Evolutionary conservation across 1,140 invertebrate genomes (phyloP).

Genomic region (Mya arenaria): DNA sequence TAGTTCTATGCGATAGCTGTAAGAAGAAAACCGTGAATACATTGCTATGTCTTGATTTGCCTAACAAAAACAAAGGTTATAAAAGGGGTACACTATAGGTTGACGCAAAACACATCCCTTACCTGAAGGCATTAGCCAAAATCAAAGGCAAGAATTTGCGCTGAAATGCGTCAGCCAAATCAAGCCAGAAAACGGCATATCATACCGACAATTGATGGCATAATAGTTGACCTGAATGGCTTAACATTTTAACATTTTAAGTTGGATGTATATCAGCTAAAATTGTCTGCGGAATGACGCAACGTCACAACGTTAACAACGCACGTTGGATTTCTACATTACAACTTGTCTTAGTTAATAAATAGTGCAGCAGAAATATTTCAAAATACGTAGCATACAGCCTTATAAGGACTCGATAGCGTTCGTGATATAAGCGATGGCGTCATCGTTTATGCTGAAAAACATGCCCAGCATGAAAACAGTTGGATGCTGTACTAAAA

Average conservation of each 20-base stretch:
- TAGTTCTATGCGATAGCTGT: too few species aligned
- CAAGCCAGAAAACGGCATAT: conserved; percentile 55
- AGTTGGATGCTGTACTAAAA: conserved; percentile 53
- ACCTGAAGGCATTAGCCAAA: conserved; percentile 62
- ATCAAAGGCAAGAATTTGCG: conserved; percentile 52
- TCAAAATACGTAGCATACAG: conserved; percentile 48
- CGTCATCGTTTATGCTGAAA: conserved; percentile 56
- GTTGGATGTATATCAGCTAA: conserved; percentile 60
- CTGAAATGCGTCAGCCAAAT: conserved; percentile 61
- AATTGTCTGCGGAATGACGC: conserved; percentile 46
- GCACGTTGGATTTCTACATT: conserved; percentile 59
- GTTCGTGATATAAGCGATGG: conserved; percentile 62
- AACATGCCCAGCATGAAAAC: conserved; percentile 60
- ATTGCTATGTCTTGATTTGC: too few species aligned
- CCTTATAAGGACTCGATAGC: conserved; percentile 34
- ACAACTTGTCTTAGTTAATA: conserved; percentile 51
- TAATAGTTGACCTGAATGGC: conserved; percentile 51
- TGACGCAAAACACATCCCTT: too few species aligned
- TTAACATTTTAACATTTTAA: too few species aligned
- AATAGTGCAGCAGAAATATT: conserved; percentile 63
- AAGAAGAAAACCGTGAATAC: too few species aligned
- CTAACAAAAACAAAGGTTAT: too few species aligned
- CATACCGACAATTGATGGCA: conserved; percentile 55
- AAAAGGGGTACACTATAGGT: too few species aligned
- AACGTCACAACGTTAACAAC: conserved; percentile 62